Percentiles rank a stretch among this genome's conserved stretches.
These are phyloP conservation scores for Tachina lurida DNA, from an alignment of 2,888 invertebrate genomes.

Conservation along the genomic window DNA sequence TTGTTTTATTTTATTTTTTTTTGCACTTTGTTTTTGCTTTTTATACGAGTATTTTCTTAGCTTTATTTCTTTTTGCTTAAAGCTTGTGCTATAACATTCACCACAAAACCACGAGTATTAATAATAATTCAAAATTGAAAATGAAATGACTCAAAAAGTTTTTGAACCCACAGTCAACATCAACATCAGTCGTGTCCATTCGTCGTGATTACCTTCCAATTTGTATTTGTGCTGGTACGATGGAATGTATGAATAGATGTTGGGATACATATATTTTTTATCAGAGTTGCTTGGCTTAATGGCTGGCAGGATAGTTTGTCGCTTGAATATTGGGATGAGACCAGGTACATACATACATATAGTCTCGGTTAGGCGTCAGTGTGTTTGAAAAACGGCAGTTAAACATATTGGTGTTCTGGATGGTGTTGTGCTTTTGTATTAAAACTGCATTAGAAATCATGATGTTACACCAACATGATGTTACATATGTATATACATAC, in stretches of 20 bases:
- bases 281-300: constrained; percentile 12
- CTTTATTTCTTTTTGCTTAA: constrained; percentile 14
- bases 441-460: constrained; percentile 56
- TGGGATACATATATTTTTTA: not conserved
- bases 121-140: constrained; percentile 70
- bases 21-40: constrained; percentile 1
- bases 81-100: constrained; percentile 52
- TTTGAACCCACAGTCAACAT: constrained; percentile 68
- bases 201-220: constrained; percentile 81
- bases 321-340: constrained; percentile 52
- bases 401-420: constrained; percentile 46
- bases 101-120: constrained; percentile 70
- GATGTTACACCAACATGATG: constrained; percentile 27
- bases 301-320: constrained; percentile 34
- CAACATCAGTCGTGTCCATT: constrained; percentile 73
- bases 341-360: too few relatives aligned
- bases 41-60: not conserved
- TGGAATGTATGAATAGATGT: constrained; percentile 30
- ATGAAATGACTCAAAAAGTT: constrained; percentile 67
- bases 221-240: constrained; percentile 75
- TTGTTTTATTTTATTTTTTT: not conserved
- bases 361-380: constrained; percentile 46
- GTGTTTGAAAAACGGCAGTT: constrained; percentile 45
- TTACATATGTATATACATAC: not conserved
- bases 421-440: constrained; percentile 64